These are phyloP conservation scores for Manduca sexta DNA, from an alignment of 1,140 invertebrate species.

Conservation along the genomic window DNA sequence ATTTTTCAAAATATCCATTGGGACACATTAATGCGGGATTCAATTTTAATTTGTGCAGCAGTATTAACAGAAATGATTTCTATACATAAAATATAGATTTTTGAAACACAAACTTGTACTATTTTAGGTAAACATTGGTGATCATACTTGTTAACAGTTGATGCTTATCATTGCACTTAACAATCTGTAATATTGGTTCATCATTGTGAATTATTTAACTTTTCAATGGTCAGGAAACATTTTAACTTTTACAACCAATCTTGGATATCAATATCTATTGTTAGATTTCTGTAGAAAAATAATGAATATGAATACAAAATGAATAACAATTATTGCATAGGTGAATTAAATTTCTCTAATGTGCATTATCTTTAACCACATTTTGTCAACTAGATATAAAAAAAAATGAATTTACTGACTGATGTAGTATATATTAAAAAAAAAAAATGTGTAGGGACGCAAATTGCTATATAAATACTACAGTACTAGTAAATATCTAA, in stretches of 20 bases:
- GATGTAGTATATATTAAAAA: too few relatives aligned
- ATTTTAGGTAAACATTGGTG: slow-evolving; percentile 13
- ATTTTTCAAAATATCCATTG: slow-evolving; percentile 33
- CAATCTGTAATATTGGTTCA: too few relatives aligned
- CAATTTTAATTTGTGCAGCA: slow-evolving; percentile 28
- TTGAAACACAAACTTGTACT: slow-evolving; percentile 16
- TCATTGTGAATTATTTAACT: too few relatives aligned
- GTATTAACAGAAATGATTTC: slow-evolving; percentile 11
- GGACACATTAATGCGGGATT: slow-evolving; percentile 14
- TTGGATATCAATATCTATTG: not conserved
- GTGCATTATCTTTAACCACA: too few relatives aligned
- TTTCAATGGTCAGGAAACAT: not conserved
- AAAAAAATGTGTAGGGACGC: too few relatives aligned
- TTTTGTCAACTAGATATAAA: too few relatives aligned
- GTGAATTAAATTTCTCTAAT: too few relatives aligned
- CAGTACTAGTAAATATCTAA: not conserved
- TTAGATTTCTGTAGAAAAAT: not conserved
- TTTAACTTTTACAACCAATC: not conserved
- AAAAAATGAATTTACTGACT: too few relatives aligned
- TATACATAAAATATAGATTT: slow-evolving; percentile 6
- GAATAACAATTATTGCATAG: too few relatives aligned
- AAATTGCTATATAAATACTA: too few relatives aligned
- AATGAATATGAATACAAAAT: too few relatives aligned
- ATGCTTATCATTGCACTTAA: not conserved
- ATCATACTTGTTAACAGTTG: not conserved